Base-by-base conservation (phyloP, 1,140 invertebrate genomes). In the Cyclargus thomasi region DNA sequence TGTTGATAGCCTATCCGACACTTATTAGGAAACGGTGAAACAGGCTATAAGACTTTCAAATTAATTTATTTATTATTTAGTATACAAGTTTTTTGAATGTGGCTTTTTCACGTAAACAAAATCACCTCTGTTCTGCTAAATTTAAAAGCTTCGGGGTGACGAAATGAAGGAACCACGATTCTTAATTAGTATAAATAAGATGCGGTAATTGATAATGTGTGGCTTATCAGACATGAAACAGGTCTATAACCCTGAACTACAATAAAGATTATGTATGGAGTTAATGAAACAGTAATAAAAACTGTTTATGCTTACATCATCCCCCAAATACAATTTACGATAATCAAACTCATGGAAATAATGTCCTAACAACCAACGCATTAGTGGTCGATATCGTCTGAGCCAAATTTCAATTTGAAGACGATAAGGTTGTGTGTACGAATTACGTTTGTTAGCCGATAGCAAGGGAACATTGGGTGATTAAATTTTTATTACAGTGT, bases 401-500 rank as follows among this genome's bases (percentile, higher is more conserved):
- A 59, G 20, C 16, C 6, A 20, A 57, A 66, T 63, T 55, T 18
- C 14, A 47, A 35, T 16, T 16, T 18, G 23, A 35, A 21, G 29
- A 29, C 55, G 53, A 22, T 3, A 53, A 10, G 7, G 53, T n/a
- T 47, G 63, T 65, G 18, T 21, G 20, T 59, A 59, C 59, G 8
- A 64, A 68, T 67, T n/a, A 70, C 67, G 69, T 70, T 65, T 71
- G 75, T 77, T 72, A 75, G 67, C 53, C 65, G 75, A 77, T 77
- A 77, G 73, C 67, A 64, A 72, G 67, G 73, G 74, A 70, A 73
- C 74, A 75, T 68, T 64, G 68, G 71, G 70, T 75, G 74, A 75
- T 77, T 77, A 77, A 77, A 75, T 72, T 77, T 74, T 77, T 77
- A 75, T 75, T 71, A 65, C 70, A 21, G 64, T 62, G 70, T 72